These are phyloP conservation scores for Scelioninae gen. 1 DNA, from an alignment of 2,888 invertebrate genomes.

Conservation along the genomic window DNA sequence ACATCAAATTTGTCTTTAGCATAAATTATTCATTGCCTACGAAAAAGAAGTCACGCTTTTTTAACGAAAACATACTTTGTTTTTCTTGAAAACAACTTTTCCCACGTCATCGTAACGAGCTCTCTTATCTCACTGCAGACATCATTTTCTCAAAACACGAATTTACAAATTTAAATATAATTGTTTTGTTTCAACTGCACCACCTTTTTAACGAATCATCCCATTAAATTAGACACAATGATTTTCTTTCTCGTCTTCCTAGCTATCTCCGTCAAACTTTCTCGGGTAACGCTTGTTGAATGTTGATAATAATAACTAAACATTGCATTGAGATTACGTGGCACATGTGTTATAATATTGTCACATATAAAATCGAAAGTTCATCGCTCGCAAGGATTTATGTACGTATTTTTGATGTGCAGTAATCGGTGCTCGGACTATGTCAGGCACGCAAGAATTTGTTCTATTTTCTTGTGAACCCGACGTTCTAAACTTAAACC, in stretches of 20 bases:
- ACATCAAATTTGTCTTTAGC: no score
- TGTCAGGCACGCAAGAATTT: slow-evolving; percentile 76
- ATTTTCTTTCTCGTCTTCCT: slow-evolving; percentile 35
- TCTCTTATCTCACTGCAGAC: no score
- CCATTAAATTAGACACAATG: slow-evolving; percentile 50
- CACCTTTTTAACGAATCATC: slow-evolving; percentile 43
- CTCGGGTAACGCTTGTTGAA: neutral
- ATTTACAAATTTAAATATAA: slow-evolving; percentile 34
- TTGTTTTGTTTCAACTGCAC: slow-evolving; percentile 14
- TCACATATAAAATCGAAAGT: slow-evolving; percentile 38
- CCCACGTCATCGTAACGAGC: neutral
- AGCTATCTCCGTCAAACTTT: neutral
- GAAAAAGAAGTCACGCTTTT: no score
- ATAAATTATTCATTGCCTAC: no score
- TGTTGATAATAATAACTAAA: slow-evolving; percentile 43
- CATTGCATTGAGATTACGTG: slow-evolving; percentile 38
- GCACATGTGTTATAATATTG: slow-evolving; percentile 32
- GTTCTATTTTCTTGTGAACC: slow-evolving; percentile 83
- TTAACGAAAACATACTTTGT: no score
- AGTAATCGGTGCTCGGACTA: slow-evolving; percentile 68
- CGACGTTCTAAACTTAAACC: slow-evolving; percentile 82
- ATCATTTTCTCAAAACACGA: no score
- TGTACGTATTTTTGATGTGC: slow-evolving; percentile 53
- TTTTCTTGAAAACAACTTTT: no score
- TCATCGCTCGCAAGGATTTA: slow-evolving; percentile 59